These are phyloP conservation scores for Intellagama lesueurii DNA, from an alignment of 2,797 vertebrate species.

Conservation along the genomic window DNA sequence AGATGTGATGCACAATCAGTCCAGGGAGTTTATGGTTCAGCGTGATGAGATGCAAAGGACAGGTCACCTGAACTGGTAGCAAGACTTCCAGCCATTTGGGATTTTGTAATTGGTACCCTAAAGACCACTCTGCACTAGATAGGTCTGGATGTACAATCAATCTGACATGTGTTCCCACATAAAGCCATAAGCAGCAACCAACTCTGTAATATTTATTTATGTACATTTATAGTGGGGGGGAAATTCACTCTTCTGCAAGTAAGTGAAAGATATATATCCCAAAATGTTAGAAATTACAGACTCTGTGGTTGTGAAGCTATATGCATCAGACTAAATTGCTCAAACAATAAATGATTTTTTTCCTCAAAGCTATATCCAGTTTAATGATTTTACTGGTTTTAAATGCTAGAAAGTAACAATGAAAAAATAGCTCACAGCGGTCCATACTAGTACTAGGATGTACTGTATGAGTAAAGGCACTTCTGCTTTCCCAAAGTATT, in stretches of 20 bases:
- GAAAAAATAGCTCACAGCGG: background rate
- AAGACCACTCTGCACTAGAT: background rate
- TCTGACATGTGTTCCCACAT: background rate
- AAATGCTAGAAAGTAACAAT: constrained; percentile 18
- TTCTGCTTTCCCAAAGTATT: background rate
- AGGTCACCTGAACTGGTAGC: constrained; percentile 70
- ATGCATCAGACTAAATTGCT: constrained; percentile 60
- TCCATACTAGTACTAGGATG: background rate
- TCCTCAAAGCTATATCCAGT: constrained; percentile 52
- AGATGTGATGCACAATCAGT: constrained; percentile 71
- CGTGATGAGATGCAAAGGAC: constrained; percentile 57
- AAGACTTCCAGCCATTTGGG: constrained; percentile 14
- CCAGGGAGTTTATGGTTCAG: constrained; percentile 37
- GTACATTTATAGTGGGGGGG: constrained; percentile 30
- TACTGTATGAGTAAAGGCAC: background rate
- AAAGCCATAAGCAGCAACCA: constrained; percentile 8
- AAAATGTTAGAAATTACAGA: constrained; percentile 25
- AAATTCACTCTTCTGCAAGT: background rate
- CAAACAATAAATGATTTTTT: constrained; percentile 72
- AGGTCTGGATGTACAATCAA: background rate
- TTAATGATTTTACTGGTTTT: constrained; percentile 35
- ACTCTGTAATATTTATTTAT: background rate
- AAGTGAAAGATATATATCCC: constrained; percentile 16
- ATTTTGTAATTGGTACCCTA: constrained; percentile 64
- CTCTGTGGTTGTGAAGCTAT: constrained; percentile 27